These are phyloP conservation scores for Bathynomus jamesi DNA, from an alignment of 1,140 invertebrate species.

Conservation along the genomic window DNA sequence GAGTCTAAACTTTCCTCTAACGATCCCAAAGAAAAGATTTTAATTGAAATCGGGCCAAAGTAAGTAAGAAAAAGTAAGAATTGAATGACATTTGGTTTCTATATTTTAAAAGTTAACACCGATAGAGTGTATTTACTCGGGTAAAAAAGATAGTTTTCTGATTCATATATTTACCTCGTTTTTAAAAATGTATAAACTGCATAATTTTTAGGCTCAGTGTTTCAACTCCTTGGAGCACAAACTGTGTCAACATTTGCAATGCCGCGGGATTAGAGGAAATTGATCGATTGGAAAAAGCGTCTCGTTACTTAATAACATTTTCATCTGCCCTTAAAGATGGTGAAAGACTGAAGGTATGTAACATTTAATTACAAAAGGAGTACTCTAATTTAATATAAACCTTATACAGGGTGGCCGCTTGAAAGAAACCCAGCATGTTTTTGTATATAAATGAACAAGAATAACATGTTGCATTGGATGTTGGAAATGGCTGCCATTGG, in stretches of 20 bases:
- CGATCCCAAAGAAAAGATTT: constrained; percentile 17
- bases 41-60: constrained; percentile 48
- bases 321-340: background rate
- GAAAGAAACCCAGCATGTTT: too few relatives aligned
- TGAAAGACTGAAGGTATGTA: constrained; percentile 13
- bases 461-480: too few relatives aligned
- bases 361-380: too few relatives aligned
- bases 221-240: constrained; percentile 87
- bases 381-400: too few relatives aligned
- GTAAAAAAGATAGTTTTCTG: background rate
- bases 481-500: too few relatives aligned
- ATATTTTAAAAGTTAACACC: background rate
- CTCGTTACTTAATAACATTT: constrained; percentile 62
- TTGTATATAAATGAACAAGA: too few relatives aligned
- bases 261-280: constrained; percentile 66
- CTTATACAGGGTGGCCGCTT: too few relatives aligned
- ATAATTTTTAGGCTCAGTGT: constrained; percentile 68
- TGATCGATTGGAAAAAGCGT: constrained; percentile 68
- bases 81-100: background rate
- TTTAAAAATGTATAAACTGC: background rate
- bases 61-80: constrained; percentile 16
- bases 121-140: background rate
- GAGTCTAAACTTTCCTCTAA: constrained; percentile 1
- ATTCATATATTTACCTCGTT: background rate
- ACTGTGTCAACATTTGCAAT: constrained; percentile 86